phyloP scores from a whole-genome alignment of 2,113 vertebrate species.

The Plecotus auritus region DNA sequence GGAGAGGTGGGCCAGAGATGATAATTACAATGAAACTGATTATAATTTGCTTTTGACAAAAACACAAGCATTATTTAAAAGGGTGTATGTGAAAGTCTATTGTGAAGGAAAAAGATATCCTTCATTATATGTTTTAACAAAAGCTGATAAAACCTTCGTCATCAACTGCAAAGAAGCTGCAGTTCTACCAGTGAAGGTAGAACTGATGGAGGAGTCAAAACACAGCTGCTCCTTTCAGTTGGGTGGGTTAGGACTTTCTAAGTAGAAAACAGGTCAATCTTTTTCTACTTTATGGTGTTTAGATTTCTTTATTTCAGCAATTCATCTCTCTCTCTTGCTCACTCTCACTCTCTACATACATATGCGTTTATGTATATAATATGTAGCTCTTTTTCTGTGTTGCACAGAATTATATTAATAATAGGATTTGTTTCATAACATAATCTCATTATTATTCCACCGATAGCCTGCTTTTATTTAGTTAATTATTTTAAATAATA shows the following conservation, averaged over 20 bases:
- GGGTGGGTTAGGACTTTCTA: background rate
- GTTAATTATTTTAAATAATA: background rate
- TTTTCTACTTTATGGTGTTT: background rate
- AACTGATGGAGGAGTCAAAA: background rate
- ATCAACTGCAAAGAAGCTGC: background rate
- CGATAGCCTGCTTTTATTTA: background rate
- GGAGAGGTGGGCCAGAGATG: background rate
- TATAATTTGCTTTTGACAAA: background rate
- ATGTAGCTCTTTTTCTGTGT: background rate
- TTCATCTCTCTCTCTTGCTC: background rate
- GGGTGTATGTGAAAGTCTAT: background rate
- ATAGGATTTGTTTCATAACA: background rate
- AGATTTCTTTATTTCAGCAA: background rate
- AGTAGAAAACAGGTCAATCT: background rate
- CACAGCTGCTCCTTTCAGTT: background rate
- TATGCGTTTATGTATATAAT: background rate
- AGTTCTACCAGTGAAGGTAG: background rate
- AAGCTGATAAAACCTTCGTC: background rate
- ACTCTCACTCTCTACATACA: background rate
- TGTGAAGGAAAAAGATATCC: background rate
- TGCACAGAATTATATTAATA: background rate
- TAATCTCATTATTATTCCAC: background rate
- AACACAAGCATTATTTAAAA: background rate
- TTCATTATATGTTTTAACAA: background rate
- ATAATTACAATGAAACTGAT: background rate